Evolutionary conservation across 2,797 vertebrate species (phyloP).

Genomic region (Sylvia borin): DNA sequence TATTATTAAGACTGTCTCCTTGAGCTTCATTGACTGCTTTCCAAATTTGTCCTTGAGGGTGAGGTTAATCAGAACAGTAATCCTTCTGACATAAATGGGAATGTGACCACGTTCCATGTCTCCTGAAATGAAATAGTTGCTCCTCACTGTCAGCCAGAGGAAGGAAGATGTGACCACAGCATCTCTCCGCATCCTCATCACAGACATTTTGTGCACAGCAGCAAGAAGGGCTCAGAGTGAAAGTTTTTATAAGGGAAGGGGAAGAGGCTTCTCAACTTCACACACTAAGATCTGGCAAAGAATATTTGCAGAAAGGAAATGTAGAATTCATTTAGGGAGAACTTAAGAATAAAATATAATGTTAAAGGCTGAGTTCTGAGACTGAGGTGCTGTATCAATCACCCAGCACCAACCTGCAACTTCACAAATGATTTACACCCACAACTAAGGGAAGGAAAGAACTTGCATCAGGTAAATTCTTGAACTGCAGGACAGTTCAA

Average conservation of each 20-base stretch:
- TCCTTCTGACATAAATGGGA: neutral
- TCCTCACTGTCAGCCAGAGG: neutral
- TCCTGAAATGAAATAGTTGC: neutral
- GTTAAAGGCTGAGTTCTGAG: neutral
- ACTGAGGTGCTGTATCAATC: neutral
- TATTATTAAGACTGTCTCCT: neutral
- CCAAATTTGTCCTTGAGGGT: neutral
- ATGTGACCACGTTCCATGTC: neutral
- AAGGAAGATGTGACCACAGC: neutral
- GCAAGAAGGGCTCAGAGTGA: neutral
- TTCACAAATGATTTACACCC: neutral
- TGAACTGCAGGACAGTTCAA: neutral
- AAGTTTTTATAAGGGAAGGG: neutral
- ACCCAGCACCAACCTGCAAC: too few species aligned
- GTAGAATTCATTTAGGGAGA: neutral
- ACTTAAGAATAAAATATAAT: neutral
- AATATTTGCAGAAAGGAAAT: neutral
- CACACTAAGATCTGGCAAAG: neutral
- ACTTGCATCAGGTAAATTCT: neutral
- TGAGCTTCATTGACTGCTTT: neutral
- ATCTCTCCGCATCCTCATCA: neutral
- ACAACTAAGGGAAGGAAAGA: accelerated
- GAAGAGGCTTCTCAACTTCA: neutral
- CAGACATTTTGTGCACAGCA: neutral
- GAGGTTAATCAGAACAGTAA: neutral